Conservation (phyloP, 2,888 invertebrate genomes). For the Brachyopa scutellaris region DNA sequence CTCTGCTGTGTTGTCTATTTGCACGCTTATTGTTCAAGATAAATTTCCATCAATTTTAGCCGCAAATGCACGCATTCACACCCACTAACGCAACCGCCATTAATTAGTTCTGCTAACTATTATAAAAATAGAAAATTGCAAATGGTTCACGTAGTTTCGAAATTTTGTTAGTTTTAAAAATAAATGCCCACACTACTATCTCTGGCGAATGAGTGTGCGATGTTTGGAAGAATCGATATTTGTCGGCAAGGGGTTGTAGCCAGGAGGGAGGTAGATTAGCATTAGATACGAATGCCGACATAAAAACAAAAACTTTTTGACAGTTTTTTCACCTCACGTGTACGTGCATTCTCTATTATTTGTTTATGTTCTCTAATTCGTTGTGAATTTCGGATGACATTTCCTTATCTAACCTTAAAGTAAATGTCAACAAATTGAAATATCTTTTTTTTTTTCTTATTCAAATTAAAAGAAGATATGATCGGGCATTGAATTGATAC, state of each 20-base stretch:
- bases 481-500: too few species aligned
- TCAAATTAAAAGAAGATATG: too few species aligned
- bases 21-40: too few species aligned
- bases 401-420: neutral
- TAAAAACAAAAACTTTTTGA: constrained; percentile 22
- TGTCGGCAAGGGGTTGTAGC: neutral
- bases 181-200: neutral
- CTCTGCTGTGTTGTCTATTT: neutral
- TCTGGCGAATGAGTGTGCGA: constrained; percentile 1
- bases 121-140: constrained; percentile 34
- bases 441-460: neutral
- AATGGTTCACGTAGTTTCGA: constrained; percentile 7
- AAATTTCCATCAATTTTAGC: neutral
- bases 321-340: constrained; percentile 16
- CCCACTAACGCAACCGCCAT: neutral
- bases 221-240: constrained; percentile 43
- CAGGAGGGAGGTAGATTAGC: neutral
- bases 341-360: neutral
- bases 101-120: constrained; percentile 2
- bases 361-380: constrained; percentile 28
- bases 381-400: neutral
- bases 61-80: neutral
- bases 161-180: constrained; percentile 16
- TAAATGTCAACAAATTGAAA: neutral
- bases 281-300: constrained; percentile 1